Base-by-base conservation (phyloP, 1,140 invertebrate genomes). In the Nomia melanderi region DNA sequence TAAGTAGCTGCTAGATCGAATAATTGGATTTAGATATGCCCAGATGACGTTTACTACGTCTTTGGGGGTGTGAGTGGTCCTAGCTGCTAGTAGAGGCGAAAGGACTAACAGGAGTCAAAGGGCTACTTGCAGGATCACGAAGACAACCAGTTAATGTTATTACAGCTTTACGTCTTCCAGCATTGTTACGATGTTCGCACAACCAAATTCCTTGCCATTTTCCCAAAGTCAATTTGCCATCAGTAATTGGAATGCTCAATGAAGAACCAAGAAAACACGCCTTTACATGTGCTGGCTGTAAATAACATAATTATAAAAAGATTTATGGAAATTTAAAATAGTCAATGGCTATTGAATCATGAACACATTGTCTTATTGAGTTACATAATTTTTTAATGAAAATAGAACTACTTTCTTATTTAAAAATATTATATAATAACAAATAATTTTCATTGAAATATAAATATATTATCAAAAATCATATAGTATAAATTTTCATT, bases 191-290 rank as follows among this genome's bases (percentile, higher is more conserved):
- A 93, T 99, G 98, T 93, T 99, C 98, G 93, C 98, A 99, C 76
- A 99, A 94, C 98, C 98, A 99, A 78, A 99, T 96, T 69, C 98
- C 98, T 93, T 99, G 98, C 98, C 98, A 99, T 83, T 97, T 98
- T 69, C 98, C 98, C 79, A 99, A 93, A 87, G 98, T 98, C 81
- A 99, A 93, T 91, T 98, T 97, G 66, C 98, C 98, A 89, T 99
- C 97, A 76, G 97, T 98, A 88, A 99, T 98, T 82, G 98, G 98
- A 88, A 99, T 97, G 88, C 97, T 98, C 85, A 99, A 93, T 81
- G 97, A 98, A 71, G 98, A 98, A 80, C 98, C 98, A 82, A 99
- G 93, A 91, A 99, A 98, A 91, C 97, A 98, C 67, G 98, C 97
- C 93, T 99, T 99, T 78, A 98, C 97, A 90, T 99, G 98, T 78